Conservation (phyloP, 1,140 invertebrate species). For the Chrysopa pallens region DNA sequence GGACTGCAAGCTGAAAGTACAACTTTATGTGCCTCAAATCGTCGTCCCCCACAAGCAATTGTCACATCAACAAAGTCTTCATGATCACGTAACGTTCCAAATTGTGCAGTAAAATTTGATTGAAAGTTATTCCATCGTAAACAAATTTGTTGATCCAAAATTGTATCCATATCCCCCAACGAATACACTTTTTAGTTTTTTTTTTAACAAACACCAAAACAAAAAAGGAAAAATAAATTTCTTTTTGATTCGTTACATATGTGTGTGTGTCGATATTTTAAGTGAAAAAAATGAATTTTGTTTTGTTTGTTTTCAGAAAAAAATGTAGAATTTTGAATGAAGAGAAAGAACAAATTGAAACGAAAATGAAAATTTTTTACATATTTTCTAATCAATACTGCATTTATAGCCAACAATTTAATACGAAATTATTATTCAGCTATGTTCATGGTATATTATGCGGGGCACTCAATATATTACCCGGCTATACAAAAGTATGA, state of each 20-base stretch:
- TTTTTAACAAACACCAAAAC: too few species aligned
- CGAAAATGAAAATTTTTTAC: background rate
- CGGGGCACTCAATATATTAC: too few species aligned
- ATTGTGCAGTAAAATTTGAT: constrained; percentile 67
- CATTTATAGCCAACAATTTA: background rate
- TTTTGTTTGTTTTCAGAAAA: background rate
- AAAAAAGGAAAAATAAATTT: too few species aligned
- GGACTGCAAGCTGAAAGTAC: constrained; percentile 62
- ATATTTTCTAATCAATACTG: constrained; percentile 1
- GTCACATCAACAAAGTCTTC: constrained; percentile 72
- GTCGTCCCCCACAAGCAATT: constrained; percentile 58
- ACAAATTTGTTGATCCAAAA: constrained; percentile 70
- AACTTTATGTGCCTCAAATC: constrained; percentile 61
- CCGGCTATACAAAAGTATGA: too few species aligned
- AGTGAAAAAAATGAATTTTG: too few species aligned
- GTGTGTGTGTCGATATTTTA: too few species aligned
- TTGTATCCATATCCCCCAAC: constrained; percentile 27
- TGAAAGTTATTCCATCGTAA: constrained; percentile 87
- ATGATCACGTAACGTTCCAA: constrained; percentile 58
- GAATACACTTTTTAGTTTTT: too few species aligned
- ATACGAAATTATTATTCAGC: too few species aligned
- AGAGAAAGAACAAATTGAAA: constrained; percentile 1
- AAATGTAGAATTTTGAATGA: background rate
- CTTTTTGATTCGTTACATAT: too few species aligned
- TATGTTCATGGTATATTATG: too few species aligned